Conservation (phyloP, 2,888 invertebrate species). For the Synergus gifuensis region DNA sequence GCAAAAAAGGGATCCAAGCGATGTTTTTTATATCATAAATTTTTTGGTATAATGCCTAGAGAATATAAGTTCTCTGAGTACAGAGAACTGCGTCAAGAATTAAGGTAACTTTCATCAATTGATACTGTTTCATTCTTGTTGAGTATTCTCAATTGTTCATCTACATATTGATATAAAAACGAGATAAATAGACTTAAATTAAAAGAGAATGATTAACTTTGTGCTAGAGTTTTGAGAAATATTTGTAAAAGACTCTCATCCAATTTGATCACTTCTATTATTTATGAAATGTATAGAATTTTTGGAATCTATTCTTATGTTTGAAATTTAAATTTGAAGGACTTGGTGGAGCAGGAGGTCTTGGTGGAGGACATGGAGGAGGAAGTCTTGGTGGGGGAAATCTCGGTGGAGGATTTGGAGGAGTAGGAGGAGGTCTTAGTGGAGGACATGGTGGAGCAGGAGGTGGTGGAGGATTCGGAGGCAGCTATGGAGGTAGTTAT, state of each 20-base stretch:
- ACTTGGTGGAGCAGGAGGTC: conserved; percentile 42
- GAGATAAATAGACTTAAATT: no score
- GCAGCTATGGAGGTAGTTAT: conserved; percentile 23
- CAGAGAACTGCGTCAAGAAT: no score
- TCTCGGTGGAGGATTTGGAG: conserved; percentile 32
- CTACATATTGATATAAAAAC: no score
- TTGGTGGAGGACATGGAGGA: conserved; percentile 38
- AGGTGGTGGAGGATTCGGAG: conserved; percentile 40
- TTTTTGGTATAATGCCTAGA: no score
- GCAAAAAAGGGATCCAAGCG: conserved; percentile 1
- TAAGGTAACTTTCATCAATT: no score
- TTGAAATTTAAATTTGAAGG: neutral
- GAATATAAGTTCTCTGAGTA: no score
- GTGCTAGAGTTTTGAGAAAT: no score
- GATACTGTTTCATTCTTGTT: no score
- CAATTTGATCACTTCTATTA: no score
- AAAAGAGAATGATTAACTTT: no score
- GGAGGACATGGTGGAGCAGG: conserved; percentile 34
- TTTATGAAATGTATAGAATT: neutral
- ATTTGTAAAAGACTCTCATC: no score
- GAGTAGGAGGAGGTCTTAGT: conserved; percentile 32
- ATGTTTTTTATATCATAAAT: neutral
- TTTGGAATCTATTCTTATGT: neutral
- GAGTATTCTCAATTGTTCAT: no score
- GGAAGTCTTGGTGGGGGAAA: neutral